Base-by-base conservation (phyloP, 2,113 vertebrate genomes). In the Origma solitaria region DNA sequence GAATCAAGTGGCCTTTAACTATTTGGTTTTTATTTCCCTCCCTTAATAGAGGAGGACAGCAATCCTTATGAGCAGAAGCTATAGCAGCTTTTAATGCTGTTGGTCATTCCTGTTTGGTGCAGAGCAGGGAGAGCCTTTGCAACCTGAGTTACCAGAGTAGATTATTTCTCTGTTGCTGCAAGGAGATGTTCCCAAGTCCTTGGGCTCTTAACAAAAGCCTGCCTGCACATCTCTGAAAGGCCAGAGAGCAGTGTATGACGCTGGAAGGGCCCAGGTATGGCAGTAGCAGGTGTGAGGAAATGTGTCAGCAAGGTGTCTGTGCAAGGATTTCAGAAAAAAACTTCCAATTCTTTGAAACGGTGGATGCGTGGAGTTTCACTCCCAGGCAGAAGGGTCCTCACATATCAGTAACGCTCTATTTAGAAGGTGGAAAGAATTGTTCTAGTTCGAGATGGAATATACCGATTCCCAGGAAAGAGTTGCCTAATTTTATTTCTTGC, bases 271-370 rank as follows among this genome's bases (percentile, higher is more conserved):
- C 33, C 10, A 5, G 8, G 11, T 28, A 4, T 16, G 49, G 30
- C 37, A 42, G 16, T 1, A 33, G 44, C 17, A 58, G 33, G 33
- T 71, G 61, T 53, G 81, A 73, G 44, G 25, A 75, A 60, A 60
- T 0, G 2, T 19, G 44, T 19, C 14, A 14, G 47, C 1, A 6
- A n/a, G 0, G 1, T 20, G 38, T 24, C 51, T 51, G 25, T 10
- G 21, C 45, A 42, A 64, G 22, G 31, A 75, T 51, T 91, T 47
- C 12, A 8, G 51, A 42, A 44, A 22, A 60, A 82, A 68, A 75
- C 19, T 25, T 66, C 44, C 13, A 6, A 1, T 56, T 60, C 61
- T 81, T 44, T 53, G 86, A 75, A 73, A 20, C 6, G 6, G n/a
- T n/a, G 49, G 31, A 44, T 64, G 8, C 4, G 4, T 24, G 53